Evolutionary conservation across 2,888 invertebrate species (phyloP).

Genomic region (Drepana falcataria): DNA sequence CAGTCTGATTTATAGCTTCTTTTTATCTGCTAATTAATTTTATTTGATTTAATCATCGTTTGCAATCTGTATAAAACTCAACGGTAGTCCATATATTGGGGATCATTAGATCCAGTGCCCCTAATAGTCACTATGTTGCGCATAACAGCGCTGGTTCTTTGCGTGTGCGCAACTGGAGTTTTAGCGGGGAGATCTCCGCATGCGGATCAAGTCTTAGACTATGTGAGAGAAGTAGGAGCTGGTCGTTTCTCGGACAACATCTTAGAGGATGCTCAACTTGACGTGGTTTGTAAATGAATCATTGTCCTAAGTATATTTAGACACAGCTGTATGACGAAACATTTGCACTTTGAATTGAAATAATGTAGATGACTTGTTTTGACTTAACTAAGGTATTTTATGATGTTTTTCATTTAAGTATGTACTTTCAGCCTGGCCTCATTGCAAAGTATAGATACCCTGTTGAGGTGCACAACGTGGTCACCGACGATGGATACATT

Average conservation of each 20-base stretch:
- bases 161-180: slow-evolving; percentile 10
- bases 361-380: too few relatives aligned
- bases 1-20: background rate
- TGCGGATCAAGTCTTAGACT: slow-evolving; percentile 27
- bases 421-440: slow-evolving; percentile 27
- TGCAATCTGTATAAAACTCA: slow-evolving; percentile 1
- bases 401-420: too few relatives aligned
- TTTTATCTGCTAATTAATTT: slow-evolving; percentile 2
- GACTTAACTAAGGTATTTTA: too few relatives aligned
- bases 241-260: slow-evolving; percentile 31
- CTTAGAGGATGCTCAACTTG: slow-evolving; percentile 39
- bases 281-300: slow-evolving; percentile 32
- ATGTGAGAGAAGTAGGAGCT: slow-evolving; percentile 14
- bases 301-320: background rate
- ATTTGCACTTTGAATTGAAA: too few relatives aligned
- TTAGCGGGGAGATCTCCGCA: slow-evolving; percentile 26
- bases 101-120: slow-evolving; percentile 6
- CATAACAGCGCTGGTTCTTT: slow-evolving; percentile 12
- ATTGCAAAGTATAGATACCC: slow-evolving; percentile 33
- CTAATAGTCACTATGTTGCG: slow-evolving; percentile 10
- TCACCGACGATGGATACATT: slow-evolving; percentile 36
- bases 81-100: background rate
- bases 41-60: slow-evolving; percentile 1
- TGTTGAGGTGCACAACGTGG: slow-evolving; percentile 30
- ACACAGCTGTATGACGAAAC: slow-evolving; percentile 1